Evolutionary conservation across 1,140 invertebrate species (phyloP).

Genomic region (Brachionus calyciflorus): DNA sequence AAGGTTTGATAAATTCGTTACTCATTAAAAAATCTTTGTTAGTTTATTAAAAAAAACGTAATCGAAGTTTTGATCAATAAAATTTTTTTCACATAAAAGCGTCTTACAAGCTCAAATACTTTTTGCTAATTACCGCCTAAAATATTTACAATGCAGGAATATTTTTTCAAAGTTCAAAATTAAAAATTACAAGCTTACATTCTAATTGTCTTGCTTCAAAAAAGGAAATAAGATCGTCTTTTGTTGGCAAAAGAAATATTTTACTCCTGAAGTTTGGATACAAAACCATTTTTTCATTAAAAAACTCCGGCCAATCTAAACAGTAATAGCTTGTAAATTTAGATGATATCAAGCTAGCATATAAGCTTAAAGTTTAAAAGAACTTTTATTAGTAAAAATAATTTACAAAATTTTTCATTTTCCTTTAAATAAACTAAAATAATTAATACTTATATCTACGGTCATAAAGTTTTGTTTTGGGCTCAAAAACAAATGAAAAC

Average conservation of each 20-base stretch:
- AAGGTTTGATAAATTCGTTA: too few relatives aligned
- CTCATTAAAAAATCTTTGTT: too few relatives aligned
- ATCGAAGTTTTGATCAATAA: too few relatives aligned
- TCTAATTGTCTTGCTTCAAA: background rate
- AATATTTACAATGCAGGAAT: background rate
- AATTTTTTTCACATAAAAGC: too few relatives aligned
- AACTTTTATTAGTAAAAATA: background rate
- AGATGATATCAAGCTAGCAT: background rate
- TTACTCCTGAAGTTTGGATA: background rate
- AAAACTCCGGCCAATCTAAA: background rate
- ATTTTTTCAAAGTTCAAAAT: background rate
- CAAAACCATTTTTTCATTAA: background rate
- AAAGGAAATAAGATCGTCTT: background rate
- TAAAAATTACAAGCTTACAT: background rate
- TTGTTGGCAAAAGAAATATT: background rate
- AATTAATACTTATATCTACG: background rate
- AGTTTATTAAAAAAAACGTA: too few relatives aligned
- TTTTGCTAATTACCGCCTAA: too few relatives aligned
- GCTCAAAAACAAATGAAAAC: background rate
- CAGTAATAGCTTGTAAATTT: background rate
- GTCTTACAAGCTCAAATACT: too few relatives aligned
- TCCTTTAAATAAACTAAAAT: background rate
- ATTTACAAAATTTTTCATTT: background rate
- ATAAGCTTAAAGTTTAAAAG: background rate
- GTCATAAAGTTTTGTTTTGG: background rate